These are phyloP conservation scores for Caiman crocodilus DNA, from an alignment of 2,797 vertebrate genomes.

Conservation along the genomic window DNA sequence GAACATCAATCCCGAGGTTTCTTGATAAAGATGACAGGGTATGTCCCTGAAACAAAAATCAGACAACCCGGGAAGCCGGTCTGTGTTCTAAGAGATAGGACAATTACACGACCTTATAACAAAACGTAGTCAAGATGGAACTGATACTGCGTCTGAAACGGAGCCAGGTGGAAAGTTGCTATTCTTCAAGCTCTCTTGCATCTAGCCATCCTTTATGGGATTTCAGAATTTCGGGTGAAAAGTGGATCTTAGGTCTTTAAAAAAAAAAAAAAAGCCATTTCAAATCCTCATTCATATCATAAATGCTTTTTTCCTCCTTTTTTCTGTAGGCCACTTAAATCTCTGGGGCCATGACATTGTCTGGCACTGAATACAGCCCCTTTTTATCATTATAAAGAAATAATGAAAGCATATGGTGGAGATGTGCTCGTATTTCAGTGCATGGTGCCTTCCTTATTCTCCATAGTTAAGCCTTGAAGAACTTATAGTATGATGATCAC, in stretches of 20 bases:
- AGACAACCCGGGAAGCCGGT: constrained; percentile 31
- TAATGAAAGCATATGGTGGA: constrained; percentile 74
- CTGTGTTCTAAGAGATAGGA: constrained; percentile 16
- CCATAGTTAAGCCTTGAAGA: constrained; percentile 51
- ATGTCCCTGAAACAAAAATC: constrained; percentile 50
- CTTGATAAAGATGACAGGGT: constrained; percentile 21
- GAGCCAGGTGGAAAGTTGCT: constrained; percentile 52
- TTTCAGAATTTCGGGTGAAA: constrained; percentile 67
- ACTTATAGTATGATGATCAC: constrained; percentile 56
- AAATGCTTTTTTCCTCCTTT: constrained; percentile 72
- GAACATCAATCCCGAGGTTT: neutral
- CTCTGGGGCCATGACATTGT: constrained; percentile 62
- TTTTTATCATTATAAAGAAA: constrained; percentile 78
- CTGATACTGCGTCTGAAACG: constrained; percentile 26
- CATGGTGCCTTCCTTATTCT: constrained; percentile 54
- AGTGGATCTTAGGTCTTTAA: constrained; percentile 60
- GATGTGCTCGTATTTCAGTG: constrained; percentile 62
- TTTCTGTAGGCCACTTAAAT: constrained; percentile 69
- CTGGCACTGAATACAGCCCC: constrained; percentile 65
- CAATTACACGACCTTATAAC: constrained; percentile 56
- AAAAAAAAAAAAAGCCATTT: constrained; percentile 61
- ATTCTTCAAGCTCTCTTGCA: constrained; percentile 59
- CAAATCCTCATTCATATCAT: constrained; percentile 72
- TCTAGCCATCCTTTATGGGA: constrained; percentile 64
- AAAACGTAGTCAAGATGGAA: constrained; percentile 65